These are phyloP conservation scores for Chirona hameri DNA, from an alignment of 2,888 invertebrate species.

Conservation along the genomic window DNA sequence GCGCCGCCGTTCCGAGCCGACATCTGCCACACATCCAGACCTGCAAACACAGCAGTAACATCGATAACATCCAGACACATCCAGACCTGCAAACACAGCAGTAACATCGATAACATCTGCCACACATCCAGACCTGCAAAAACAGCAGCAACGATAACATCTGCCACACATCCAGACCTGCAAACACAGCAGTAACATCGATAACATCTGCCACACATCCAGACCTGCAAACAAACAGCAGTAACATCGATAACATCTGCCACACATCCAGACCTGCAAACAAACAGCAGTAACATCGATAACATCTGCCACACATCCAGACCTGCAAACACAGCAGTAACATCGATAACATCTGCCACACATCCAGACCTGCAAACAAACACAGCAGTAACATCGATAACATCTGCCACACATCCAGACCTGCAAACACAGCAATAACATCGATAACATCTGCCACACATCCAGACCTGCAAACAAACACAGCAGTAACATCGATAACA, in stretches of 20 bases:
- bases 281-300: no score
- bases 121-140: no score
- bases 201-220: no score
- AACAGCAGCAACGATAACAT: constrained; percentile 41
- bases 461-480: neutral
- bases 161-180: constrained; percentile 32
- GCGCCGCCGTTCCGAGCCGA: constrained; percentile 77
- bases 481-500: neutral
- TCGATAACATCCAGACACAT: constrained; percentile 41
- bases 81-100: neutral
- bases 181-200: neutral
- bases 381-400: constrained; percentile 43
- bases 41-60: constrained; percentile 44
- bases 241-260: no score
- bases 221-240: no score
- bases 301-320: no score
- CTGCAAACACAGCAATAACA: no score
- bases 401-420: no score
- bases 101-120: no score
- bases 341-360: no score
- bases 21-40: constrained; percentile 44
- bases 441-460: constrained; percentile 40
- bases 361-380: neutral
- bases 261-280: no score
- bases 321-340: no score